Evolutionary conservation across 1,140 invertebrate genomes (phyloP).

Genomic region (Capitella teleta): DNA sequence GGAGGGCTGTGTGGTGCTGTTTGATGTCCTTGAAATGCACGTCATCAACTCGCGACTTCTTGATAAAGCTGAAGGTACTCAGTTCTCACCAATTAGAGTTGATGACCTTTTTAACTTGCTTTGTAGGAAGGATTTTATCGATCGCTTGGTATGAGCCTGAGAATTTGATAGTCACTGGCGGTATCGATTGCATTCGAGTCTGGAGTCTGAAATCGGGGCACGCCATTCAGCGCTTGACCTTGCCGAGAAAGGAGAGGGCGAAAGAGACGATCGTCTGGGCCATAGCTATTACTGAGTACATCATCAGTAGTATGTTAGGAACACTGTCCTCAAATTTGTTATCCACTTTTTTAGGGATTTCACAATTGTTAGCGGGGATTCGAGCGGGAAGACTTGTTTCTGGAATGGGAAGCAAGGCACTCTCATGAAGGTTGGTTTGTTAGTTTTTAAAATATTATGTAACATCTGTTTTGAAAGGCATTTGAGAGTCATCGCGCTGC

Average conservation of each 20-base stretch:
- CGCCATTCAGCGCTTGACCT: conserved; percentile 67
- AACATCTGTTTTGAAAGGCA: conserved; percentile 38
- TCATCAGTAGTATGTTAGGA: not conserved
- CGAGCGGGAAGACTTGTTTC: conserved; percentile 68
- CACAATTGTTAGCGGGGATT: conserved; percentile 79
- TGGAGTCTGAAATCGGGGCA: conserved; percentile 75
- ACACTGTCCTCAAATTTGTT: not conserved
- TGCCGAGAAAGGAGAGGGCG: conserved; percentile 47
- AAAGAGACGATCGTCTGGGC: conserved; percentile 76
- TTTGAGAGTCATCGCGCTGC: conserved; percentile 67
- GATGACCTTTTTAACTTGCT: no score
- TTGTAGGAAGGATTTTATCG: conserved; percentile 70
- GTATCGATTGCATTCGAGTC: conserved; percentile 67
- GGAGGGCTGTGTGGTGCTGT: no score
- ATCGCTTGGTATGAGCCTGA: conserved; percentile 70
- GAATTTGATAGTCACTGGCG: conserved; percentile 69
- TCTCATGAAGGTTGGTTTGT: conserved; percentile 44
- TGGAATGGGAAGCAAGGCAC: conserved; percentile 74
- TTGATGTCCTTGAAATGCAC: no score
- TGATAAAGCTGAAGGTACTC: no score
- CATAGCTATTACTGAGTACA: conserved; percentile 53
- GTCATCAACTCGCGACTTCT: no score
- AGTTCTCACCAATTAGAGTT: no score
- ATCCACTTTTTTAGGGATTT: conserved; percentile 50
- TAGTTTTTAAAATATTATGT: not conserved